Base-by-base conservation (phyloP, 2,888 invertebrate genomes). In the Eupelmus urozonus region DNA sequence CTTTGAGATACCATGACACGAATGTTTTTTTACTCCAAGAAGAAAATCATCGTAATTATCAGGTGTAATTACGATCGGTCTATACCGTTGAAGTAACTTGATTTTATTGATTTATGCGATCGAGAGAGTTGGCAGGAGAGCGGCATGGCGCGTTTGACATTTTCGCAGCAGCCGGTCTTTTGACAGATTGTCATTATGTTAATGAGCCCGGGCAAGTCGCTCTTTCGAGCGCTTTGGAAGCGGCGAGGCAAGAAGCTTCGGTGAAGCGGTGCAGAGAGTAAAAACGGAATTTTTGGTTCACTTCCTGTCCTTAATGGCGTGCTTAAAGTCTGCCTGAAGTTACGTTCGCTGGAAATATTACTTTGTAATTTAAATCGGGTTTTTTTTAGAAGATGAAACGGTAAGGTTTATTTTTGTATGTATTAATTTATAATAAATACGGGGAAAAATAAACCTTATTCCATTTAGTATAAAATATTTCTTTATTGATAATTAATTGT, bases 151-250 rank as follows among this genome's bases (percentile, higher is more conserved):
- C 27, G 55, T 55, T 34, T 65, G 60, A 69, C 49, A 23, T 77
- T 80, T 80, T 78, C 73, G 60, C 76, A 18, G 57, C 59, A 42
- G 42, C 69, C 45, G 60, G 65, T 34, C 59, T 42, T 65, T 70
- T 78, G 75, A 78, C 72, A 76, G 72, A 78, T 80, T 66, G 73
- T 66, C 78, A 76, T 80, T 80, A 78, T 79, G 76, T 13, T 80
- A 78, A 80, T 80, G 62, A 70, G 65, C 20, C n/a, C n/a, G n/a
- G n/a, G n/a, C n/a, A n/a, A n/a, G n/a, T n/a, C 25, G 55, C 18
- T 2, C 29, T 72, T 66, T 71, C 55, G 16, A 45, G 9, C 45
- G 45, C 16, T 16, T 7, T n/a, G 7, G 16, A 45, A 16, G 13
- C 45, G 16, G 45, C 16, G 16, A 45, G n/a, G 9, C 16, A 70